Evolutionary conservation across 2,797 vertebrate species (phyloP).

Genomic region (Odontamblyopus rebecca): DNA sequence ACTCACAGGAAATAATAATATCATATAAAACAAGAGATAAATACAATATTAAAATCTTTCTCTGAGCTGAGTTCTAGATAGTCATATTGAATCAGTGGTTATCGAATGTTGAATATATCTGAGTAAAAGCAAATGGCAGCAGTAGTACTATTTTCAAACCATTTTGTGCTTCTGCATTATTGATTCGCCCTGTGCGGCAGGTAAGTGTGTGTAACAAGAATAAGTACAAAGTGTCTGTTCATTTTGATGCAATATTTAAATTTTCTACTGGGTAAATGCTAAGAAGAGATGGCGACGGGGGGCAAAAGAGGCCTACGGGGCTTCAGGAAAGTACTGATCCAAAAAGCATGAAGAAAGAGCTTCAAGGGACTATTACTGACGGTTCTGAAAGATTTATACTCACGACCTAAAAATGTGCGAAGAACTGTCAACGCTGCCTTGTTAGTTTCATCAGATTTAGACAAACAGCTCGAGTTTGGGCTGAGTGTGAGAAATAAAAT

Average conservation of each 20-base stretch:
- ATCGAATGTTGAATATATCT: neutral
- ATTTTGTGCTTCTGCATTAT: slow-evolving; percentile 62
- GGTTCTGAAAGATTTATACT: slow-evolving; percentile 22
- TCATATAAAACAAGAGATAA: too few relatives aligned
- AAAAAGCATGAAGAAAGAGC: slow-evolving; percentile 36
- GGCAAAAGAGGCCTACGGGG: slow-evolving; percentile 28
- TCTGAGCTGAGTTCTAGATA: neutral
- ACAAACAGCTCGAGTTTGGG: slow-evolving; percentile 3
- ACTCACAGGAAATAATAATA: neutral
- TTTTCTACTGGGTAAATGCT: slow-evolving; percentile 42
- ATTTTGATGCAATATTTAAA: slow-evolving; percentile 60
- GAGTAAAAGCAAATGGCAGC: slow-evolving; percentile 7
- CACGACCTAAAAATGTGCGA: slow-evolving; percentile 10
- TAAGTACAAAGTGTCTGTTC: slow-evolving; percentile 22
- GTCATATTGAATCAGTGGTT: neutral
- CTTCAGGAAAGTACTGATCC: slow-evolving; percentile 31
- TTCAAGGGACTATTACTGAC: slow-evolving; percentile 19
- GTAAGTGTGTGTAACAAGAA: slow-evolving; percentile 43
- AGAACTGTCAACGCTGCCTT: slow-evolving; percentile 14
- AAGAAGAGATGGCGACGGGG: slow-evolving; percentile 43
- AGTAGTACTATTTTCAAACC: slow-evolving; percentile 39
- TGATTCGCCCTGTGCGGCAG: slow-evolving; percentile 48
- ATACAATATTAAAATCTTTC: neutral
- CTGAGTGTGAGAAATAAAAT: neutral
- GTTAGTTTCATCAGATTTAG: slow-evolving; percentile 11